These are phyloP conservation scores for Dipus sagitta DNA, from an alignment of 2,797 vertebrate species.

Conservation along the genomic window DNA sequence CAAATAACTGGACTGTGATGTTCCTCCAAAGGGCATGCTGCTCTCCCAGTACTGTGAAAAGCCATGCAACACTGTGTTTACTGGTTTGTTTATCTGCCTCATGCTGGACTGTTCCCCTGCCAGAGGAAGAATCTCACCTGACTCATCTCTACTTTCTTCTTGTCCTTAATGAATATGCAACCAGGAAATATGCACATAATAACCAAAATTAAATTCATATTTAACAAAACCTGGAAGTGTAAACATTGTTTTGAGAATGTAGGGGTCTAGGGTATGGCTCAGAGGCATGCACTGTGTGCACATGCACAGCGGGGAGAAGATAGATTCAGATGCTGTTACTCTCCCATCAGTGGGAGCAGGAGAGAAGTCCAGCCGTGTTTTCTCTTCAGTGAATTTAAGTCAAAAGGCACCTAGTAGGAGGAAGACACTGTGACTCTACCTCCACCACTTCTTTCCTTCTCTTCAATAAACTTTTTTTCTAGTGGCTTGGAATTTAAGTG, in stretches of 20 bases:
- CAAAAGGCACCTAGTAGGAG: not conserved
- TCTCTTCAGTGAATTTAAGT: not conserved
- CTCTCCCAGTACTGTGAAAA: not conserved
- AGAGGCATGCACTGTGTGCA: too few relatives aligned
- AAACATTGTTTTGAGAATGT: not conserved
- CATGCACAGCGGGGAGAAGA: not conserved
- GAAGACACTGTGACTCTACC: not conserved
- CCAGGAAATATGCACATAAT: not conserved
- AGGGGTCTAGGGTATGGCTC: too few relatives aligned
- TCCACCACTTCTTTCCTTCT: not conserved
- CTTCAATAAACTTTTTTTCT: not conserved
- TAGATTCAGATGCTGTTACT: not conserved
- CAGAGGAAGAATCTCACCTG: not conserved
- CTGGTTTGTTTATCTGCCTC: not conserved
- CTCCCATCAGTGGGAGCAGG: not conserved
- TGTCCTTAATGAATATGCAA: not conserved
- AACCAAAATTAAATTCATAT: conserved; percentile 1
- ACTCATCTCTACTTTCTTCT: not conserved
- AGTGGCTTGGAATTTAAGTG: conserved; percentile 10
- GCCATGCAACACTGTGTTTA: not conserved
- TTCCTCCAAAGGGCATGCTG: not conserved
- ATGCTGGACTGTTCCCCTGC: not conserved
- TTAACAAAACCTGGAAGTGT: not conserved
- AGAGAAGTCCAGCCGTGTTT: conserved; percentile 1
- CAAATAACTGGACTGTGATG: not conserved